Evolutionary conservation across 30 jellyfish, hydroid and myxozoan species (phyloP), one percentile per base, ranked within the genome.

Genomic region (Hydractinia symbiolongicarpus): DNA sequence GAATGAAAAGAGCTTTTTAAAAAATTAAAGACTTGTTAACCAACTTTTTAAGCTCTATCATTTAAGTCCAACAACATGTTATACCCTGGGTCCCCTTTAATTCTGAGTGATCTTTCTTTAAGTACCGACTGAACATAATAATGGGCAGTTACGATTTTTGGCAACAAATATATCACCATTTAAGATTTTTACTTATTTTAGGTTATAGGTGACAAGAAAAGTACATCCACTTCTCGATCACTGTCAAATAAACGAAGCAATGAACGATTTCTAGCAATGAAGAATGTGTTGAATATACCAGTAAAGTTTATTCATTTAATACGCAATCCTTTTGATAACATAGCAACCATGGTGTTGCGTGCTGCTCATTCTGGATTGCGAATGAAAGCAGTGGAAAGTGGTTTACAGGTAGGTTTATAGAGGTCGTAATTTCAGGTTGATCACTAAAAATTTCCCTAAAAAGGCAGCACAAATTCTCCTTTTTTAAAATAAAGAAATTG

Each of bases 161-260:
- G 44, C 44, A 30, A 30, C 44, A 30, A 30, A 30, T 2, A 30
- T 30, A 30, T 30, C 44, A 30, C 44, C 44, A 30, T 30, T 30
- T 30, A 1, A 30, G 44, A 30, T 30, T 30, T 30, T 30, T 2
- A 1, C 44, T 30, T 30, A 30, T 64, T 64, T n/a, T 77, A 88
- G 96, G 73, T 88, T 9, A 82, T 88, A 50, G 96, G 96, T 55
- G 96, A 88, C 86, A 88, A 88, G 77, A 82, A 75, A 72, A 82
- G 86, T 30, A 88, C 79, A 5, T 66, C 79, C 17, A 82, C 84
- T 16, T 40, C 91, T 40, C 61, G 89, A n/a, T 11, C 61, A 7
- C 72, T 88, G 44, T 71, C 49, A 6, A 67, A 49, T 55, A 40
- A 57, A 11, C 16, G 54, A n/a, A 71, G 60, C 56, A 30, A 30